phyloP scores from a whole-genome alignment of 2,797 vertebrate genomes.

The Erithacus rubecula region DNA sequence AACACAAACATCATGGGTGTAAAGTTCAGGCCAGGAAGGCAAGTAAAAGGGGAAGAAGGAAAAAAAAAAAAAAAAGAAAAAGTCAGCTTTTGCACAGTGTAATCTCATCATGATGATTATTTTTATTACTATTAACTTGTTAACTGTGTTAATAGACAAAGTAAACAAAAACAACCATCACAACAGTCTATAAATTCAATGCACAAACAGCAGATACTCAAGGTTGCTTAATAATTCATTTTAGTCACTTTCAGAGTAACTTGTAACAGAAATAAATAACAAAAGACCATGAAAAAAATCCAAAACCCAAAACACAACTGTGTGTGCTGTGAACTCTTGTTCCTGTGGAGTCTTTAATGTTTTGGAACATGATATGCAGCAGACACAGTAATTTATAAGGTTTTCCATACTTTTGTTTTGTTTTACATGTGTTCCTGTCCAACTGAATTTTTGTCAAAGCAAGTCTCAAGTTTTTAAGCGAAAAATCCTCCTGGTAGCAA shows the following conservation, averaged over 20 bases:
- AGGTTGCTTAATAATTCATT: conserved; percentile 58
- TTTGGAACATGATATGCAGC: conserved; percentile 6
- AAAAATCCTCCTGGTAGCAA: background rate
- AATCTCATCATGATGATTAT: background rate
- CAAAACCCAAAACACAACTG: background rate
- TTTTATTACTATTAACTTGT: background rate
- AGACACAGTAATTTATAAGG: background rate
- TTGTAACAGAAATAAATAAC: conserved; percentile 30
- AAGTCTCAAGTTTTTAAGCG: background rate
- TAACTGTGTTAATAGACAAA: background rate
- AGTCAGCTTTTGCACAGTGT: background rate
- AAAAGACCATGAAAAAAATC: background rate
- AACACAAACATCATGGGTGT: background rate
- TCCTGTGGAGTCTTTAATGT: conserved; percentile 41
- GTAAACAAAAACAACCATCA: background rate
- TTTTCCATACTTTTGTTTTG: conserved; percentile 18
- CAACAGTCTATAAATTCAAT: background rate
- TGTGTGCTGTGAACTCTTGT: background rate
- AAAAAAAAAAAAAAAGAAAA: background rate
- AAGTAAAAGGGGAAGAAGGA: background rate
- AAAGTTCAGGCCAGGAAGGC: background rate
- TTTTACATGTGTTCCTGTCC: conserved; percentile 23
- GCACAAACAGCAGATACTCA: background rate
- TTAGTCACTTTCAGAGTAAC: background rate
- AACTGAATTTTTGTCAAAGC: conserved; percentile 8